phyloP scores from a whole-genome alignment of 23 tunicate species.

The Aplidium turbinatum region DNA sequence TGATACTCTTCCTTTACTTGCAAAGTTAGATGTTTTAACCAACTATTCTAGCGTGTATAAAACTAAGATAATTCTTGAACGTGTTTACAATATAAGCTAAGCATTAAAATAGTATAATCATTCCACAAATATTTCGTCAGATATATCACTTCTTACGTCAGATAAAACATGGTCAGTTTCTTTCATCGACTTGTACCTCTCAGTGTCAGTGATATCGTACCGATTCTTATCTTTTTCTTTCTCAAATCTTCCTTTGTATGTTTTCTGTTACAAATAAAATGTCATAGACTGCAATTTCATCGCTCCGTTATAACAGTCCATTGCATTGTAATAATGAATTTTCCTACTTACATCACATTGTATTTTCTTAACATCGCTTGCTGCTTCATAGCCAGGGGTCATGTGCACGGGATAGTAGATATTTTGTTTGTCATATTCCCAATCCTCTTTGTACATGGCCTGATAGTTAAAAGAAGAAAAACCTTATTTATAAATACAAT shows the following conservation, averaged over 20 bases:
- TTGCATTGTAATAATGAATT: background rate
- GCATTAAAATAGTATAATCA: no score
- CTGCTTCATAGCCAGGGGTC: constrained; percentile 95
- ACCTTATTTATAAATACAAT: no score
- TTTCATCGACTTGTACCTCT: constrained; percentile 40
- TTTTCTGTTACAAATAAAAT: background rate
- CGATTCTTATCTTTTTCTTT: constrained; percentile 16
- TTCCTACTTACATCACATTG: constrained; percentile 87
- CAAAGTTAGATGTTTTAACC: no score
- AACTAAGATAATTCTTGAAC: no score
- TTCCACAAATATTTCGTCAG: no score
- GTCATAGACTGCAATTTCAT: background rate
- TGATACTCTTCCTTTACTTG: no score
- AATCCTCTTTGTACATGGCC: constrained; percentile 90
- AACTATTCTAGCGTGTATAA: no score
- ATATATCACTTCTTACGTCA: no score
- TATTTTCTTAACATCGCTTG: constrained; percentile 55
- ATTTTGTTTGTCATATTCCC: constrained; percentile 83
- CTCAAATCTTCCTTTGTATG: constrained; percentile 9
- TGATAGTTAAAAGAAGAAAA: constrained; percentile 4
- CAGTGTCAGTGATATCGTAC: constrained; percentile 47
- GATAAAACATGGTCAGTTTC: constrained; percentile 13
- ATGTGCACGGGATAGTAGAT: constrained; percentile 90
- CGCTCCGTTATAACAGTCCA: background rate
- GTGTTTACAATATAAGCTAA: no score